Conservation (phyloP, 2,888 invertebrate species). For the Biston stratarius region DNA sequence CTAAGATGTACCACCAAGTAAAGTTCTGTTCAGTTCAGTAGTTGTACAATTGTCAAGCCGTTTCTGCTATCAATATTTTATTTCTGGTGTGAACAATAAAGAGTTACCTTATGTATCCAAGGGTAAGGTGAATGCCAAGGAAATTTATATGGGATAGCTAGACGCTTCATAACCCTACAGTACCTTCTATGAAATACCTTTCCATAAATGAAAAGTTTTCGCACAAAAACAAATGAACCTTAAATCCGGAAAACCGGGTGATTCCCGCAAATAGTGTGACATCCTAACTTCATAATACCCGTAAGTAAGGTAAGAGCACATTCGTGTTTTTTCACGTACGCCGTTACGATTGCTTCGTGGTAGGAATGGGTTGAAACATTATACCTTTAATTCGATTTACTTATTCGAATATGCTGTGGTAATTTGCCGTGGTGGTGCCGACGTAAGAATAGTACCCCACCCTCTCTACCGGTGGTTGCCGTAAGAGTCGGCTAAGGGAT, state of each 20-base stretch:
- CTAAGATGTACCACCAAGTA: too few relatives aligned
- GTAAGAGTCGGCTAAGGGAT: too few relatives aligned
- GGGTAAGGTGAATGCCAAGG: neutral
- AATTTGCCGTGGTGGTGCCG: too few relatives aligned
- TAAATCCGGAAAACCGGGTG: conserved; percentile 13
- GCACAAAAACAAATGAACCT: conserved; percentile 23
- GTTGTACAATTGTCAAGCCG: too few relatives aligned
- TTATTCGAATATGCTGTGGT: conserved; percentile 8
- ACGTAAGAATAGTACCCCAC: too few relatives aligned
- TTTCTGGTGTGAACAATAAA: too few relatives aligned
- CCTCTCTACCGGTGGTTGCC: too few relatives aligned
- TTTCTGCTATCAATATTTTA: too few relatives aligned
- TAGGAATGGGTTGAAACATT: neutral
- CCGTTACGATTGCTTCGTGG: conserved; percentile 22
- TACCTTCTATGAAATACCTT: conserved; percentile 11
- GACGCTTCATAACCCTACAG: conserved; percentile 11
- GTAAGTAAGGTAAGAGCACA: conserved; percentile 34
- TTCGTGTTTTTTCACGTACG: conserved; percentile 33
- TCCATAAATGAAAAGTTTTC: conserved; percentile 15
- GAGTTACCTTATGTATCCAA: neutral
- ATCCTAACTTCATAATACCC: conserved; percentile 35
- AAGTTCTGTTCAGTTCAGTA: too few relatives aligned
- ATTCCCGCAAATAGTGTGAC: conserved; percentile 26
- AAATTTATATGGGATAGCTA: neutral
- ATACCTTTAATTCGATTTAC: conserved; percentile 2